Evolutionary conservation across 30 jellyfish, hydroid and myxozoan genomes (phyloP).

Genomic region (Kudoa iwatai): DNA sequence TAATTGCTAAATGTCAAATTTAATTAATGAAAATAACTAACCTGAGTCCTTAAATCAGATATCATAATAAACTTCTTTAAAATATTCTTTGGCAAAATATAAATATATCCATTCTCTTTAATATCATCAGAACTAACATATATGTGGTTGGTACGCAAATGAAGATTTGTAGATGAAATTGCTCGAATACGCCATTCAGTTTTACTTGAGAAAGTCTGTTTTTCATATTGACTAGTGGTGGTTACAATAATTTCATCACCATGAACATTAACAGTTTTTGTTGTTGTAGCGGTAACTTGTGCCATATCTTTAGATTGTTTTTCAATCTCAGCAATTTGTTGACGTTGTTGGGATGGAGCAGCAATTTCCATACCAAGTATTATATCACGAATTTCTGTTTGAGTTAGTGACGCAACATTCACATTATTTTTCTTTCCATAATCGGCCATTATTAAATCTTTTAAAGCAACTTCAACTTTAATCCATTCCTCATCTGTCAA

Average conservation of each 20-base stretch:
- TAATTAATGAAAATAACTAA: no score
- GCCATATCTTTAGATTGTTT: constrained; percentile 89
- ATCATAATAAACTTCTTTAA: constrained; percentile 64
- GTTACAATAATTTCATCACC: constrained; percentile 95
- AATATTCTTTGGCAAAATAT: constrained; percentile 65
- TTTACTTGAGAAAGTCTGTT: constrained; percentile 73
- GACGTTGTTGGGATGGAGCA: constrained; percentile 98
- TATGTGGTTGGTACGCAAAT: constrained; percentile 71
- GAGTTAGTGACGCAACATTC: constrained; percentile 89
- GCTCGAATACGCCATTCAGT: constrained; percentile 99
- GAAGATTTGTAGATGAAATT: constrained; percentile 80
- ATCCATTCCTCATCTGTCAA: constrained; percentile 98
- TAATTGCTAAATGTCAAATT: no score
- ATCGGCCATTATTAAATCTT: constrained; percentile 90
- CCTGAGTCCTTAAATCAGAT: constrained; percentile 89
- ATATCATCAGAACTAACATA: constrained; percentile 85
- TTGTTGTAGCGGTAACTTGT: constrained; percentile 93
- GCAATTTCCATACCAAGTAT: constrained; percentile 98
- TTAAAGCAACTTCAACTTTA: constrained; percentile 66
- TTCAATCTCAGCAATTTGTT: constrained; percentile 90
- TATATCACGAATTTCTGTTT: constrained; percentile 85
- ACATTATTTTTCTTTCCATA: constrained; percentile 95
- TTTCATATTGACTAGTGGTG: constrained; percentile 72
- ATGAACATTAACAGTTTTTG: constrained; percentile 73
- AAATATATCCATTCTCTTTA: constrained; percentile 80